Conservation (phyloP, 2,113 vertebrate genomes). For the Polypterus bichir region DNA sequence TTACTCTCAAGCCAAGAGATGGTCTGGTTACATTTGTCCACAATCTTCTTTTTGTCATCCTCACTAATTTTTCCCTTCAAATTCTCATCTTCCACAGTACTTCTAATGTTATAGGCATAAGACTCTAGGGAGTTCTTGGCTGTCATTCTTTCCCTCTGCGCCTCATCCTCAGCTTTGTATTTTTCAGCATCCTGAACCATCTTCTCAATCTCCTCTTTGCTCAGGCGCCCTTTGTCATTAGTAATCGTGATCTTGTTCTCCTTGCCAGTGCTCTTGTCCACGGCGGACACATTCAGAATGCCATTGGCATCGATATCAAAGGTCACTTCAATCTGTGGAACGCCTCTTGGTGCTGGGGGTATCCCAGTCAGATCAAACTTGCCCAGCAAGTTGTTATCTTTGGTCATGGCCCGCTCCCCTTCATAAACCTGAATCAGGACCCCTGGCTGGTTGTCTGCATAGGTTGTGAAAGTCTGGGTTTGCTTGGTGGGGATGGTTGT, state of each 20-base stretch:
- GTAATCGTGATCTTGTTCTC: conserved; percentile 72
- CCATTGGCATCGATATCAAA: conserved; percentile 68
- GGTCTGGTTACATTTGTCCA: conserved; percentile 60
- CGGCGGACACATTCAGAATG: conserved; percentile 56
- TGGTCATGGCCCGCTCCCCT: conserved; percentile 63
- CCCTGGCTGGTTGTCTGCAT: conserved; percentile 62
- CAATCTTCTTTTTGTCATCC: conserved; percentile 55
- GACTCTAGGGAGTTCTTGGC: conserved; percentile 63
- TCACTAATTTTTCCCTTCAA: conserved; percentile 62
- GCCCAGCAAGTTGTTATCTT: conserved; percentile 67
- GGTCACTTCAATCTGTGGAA: conserved; percentile 65
- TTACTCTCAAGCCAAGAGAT: conserved; percentile 59
- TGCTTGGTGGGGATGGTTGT: conserved; percentile 70
- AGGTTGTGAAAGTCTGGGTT: conserved; percentile 70
- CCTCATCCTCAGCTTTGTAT: conserved; percentile 63
- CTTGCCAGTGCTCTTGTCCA: conserved; percentile 66
- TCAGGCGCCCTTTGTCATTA: conserved; percentile 66
- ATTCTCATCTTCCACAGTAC: conserved; percentile 59
- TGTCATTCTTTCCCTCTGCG: conserved; percentile 51
- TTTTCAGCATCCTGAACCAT: conserved; percentile 68
- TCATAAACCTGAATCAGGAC: conserved; percentile 63
- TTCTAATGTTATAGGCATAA: conserved; percentile 62
- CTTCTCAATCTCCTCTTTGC: conserved; percentile 63
- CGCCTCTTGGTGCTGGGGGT: conserved; percentile 57
- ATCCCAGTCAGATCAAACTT: conserved; percentile 64